Conservation (phyloP, 30 jellyfish, hydroid and myxozoan species). For the Aurelia sp. region DNA sequence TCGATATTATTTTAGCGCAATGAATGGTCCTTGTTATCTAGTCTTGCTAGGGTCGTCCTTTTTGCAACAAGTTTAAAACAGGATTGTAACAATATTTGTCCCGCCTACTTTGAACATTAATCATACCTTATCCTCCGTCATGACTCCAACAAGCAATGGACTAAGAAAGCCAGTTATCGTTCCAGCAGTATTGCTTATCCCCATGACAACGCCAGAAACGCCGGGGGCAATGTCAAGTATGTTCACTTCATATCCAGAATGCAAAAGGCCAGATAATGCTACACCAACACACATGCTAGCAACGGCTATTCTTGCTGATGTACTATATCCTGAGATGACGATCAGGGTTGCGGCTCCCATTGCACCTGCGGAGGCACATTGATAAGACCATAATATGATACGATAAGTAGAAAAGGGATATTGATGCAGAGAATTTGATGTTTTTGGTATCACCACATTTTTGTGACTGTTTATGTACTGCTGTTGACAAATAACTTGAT, state of each 20-base stretch:
- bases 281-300: slow-evolving; percentile 97
- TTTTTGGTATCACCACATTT: too few species aligned
- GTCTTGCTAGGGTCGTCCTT: too few species aligned
- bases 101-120: background rate
- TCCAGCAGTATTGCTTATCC: slow-evolving; percentile 96
- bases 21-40: too few species aligned
- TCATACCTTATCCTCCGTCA: slow-evolving; percentile 94
- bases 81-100: too few species aligned
- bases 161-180: slow-evolving; percentile 96
- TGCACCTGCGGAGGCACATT: slow-evolving; percentile 69
- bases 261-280: slow-evolving; percentile 92
- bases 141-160: slow-evolving; percentile 93
- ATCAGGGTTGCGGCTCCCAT: slow-evolving; percentile 94
- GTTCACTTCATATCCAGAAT: slow-evolving; percentile 97
- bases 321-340: slow-evolving; percentile 89
- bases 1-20: too few species aligned
- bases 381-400: too few species aligned
- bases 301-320: slow-evolving; percentile 91
- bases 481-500: too few species aligned
- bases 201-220: slow-evolving; percentile 96
- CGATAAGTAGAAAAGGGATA: too few species aligned
- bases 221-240: slow-evolving; percentile 96
- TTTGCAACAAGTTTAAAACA: too few species aligned
- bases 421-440: too few species aligned
- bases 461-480: too few species aligned